phyloP scores from a whole-genome alignment of 2,888 invertebrate genomes.

The Germaria angustata region DNA sequence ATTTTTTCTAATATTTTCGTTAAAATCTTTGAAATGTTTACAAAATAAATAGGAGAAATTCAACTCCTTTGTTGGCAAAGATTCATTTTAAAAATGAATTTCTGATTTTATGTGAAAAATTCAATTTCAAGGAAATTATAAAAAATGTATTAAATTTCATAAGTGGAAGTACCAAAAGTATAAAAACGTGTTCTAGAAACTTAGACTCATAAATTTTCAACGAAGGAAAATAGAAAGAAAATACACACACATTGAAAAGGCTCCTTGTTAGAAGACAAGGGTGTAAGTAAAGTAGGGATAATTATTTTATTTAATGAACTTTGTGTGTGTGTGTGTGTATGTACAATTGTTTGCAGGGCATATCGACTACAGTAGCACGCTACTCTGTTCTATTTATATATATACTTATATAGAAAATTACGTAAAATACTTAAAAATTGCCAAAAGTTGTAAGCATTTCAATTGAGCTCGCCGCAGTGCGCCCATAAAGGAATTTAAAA shows the following conservation, averaged over 20 bases:
- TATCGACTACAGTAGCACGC: background rate
- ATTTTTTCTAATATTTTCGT: slow-evolving; percentile 39
- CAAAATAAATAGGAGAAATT: slow-evolving; percentile 48
- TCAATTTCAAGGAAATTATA: slow-evolving; percentile 43
- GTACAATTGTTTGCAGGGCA: background rate
- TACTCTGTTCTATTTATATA: too few species aligned
- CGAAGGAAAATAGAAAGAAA: background rate
- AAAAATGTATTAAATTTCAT: slow-evolving; percentile 51
- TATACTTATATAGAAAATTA: too few species aligned
- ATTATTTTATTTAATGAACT: background rate
- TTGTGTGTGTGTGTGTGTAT: too few species aligned
- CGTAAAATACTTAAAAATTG: too few species aligned
- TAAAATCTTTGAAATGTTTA: slow-evolving; percentile 42
- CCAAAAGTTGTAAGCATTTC: too few species aligned
- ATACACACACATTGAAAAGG: background rate
- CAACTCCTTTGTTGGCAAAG: slow-evolving; percentile 26
- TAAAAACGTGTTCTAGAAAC: slow-evolving; percentile 4
- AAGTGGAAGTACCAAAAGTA: background rate
- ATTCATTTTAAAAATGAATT: background rate
- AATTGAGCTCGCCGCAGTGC: too few species aligned
- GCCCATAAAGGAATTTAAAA: too few species aligned
- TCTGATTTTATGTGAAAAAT: background rate
- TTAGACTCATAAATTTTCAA: background rate
- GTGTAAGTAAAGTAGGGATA: background rate
- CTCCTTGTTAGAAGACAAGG: background rate